Evolutionary conservation across 2,888 invertebrate genomes (phyloP).

Genomic region (Dinocampus coccinellae): DNA sequence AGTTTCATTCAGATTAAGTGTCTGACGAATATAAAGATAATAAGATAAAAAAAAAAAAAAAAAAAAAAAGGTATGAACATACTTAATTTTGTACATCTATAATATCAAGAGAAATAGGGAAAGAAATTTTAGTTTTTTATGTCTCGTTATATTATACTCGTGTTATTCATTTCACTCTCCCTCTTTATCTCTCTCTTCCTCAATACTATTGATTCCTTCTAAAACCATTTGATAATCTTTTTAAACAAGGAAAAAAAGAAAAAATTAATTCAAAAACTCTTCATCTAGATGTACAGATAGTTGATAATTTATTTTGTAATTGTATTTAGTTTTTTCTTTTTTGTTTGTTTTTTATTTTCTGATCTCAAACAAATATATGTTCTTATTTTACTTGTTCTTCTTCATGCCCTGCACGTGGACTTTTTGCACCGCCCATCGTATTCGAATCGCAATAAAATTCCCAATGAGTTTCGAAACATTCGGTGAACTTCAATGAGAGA

Average conservation of each 20-base stretch:
- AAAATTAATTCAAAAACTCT: too few relatives aligned
- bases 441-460: constrained; percentile 54
- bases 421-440: neutral
- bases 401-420: neutral
- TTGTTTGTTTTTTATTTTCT: neutral
- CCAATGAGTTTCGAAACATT: constrained; percentile 56
- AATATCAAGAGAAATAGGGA: neutral
- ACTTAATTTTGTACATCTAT: neutral
- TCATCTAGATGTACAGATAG: too few relatives aligned
- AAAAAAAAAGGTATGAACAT: neutral
- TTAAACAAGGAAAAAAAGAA: too few relatives aligned
- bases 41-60: neutral
- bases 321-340: neutral
- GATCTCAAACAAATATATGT: neutral
- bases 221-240: neutral
- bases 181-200: too few relatives aligned
- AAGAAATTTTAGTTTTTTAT: neutral
- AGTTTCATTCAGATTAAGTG: constrained; percentile 28
- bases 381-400: neutral
- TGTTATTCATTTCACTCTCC: neutral
- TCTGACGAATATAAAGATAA: neutral
- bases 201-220: neutral
- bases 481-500: constrained; percentile 57
- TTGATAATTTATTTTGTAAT: too few relatives aligned
- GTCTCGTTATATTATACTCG: neutral